Percentiles rank a stretch among this genome's conserved stretches.
Conservation (phyloP, 30 jellyfish, hydroid and myxozoan species). For the Sanderia malayensis region DNA sequence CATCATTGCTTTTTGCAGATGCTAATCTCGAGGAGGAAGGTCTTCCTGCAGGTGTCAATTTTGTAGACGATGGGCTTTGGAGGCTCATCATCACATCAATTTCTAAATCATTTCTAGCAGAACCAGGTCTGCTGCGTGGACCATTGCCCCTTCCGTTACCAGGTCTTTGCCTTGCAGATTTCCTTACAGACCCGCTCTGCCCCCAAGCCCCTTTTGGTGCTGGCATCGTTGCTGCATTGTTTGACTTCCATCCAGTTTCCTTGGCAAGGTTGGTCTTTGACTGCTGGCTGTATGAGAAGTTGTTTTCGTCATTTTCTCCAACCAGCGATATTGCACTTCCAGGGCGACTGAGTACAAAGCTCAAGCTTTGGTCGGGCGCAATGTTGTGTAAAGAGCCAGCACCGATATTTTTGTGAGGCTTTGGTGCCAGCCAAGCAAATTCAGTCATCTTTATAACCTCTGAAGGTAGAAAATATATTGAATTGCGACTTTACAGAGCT, state of each 20-base stretch:
- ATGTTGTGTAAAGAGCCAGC: neutral
- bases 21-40: no score
- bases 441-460: constrained; percentile 27
- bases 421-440: constrained; percentile 40
- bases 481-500: no score
- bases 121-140: constrained; percentile 10
- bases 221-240: constrained; percentile 13
- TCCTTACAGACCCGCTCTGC: no score
- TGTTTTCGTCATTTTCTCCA: constrained; percentile 5
- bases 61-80: neutral
- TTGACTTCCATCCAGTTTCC: constrained; percentile 25
- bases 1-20: constrained; percentile 8
- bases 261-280: neutral
- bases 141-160: neutral
- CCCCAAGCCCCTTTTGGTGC: constrained; percentile 51
- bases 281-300: neutral
- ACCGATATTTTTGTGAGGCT: constrained; percentile 26
- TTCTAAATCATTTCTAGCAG: neutral
- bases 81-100: neutral
- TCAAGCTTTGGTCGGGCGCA: neutral
- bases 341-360: constrained; percentile 8
- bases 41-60: neutral
- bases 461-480: no score
- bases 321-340: constrained; percentile 25
- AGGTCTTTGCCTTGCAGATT: no score